phyloP scores from a whole-genome alignment of 2,797 vertebrate genomes.

The Valencia hispanica region DNA sequence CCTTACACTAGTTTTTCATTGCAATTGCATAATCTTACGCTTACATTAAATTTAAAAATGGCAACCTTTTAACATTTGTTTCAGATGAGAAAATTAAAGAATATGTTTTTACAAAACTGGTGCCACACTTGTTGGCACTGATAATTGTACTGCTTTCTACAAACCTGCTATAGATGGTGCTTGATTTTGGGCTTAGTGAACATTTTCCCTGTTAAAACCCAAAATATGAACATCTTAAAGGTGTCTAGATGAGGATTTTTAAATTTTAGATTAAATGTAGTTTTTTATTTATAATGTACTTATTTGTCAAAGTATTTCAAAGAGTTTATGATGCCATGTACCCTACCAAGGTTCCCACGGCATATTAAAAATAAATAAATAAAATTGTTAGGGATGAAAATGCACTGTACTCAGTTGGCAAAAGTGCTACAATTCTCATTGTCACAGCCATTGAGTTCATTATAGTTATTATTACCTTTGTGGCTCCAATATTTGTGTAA shows the following conservation, averaged over 20 bases:
- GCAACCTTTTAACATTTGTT: neutral
- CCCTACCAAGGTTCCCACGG: neutral
- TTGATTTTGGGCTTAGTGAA: neutral
- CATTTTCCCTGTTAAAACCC: neutral
- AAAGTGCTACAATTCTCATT: too few species aligned
- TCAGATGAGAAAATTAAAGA: neutral
- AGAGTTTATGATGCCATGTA: neutral
- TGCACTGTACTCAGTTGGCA: neutral
- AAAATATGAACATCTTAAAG: neutral
- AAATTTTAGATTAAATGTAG: too few species aligned
- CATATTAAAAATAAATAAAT: neutral
- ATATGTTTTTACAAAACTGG: neutral
- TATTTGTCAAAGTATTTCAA: neutral
- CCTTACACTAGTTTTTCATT: neutral
- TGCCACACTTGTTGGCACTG: neutral
- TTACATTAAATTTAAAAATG: neutral
- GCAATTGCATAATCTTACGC: neutral
- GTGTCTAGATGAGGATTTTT: neutral
- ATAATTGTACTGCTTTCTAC: neutral
- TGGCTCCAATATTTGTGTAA: neutral
- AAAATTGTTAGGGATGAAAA: neutral
- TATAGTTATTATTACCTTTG: neutral
- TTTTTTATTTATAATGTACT: neutral
- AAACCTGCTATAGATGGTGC: neutral
- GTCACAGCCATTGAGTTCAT: neutral